Percentiles rank a stretch among this genome's conserved stretches.
phyloP scores from a whole-genome alignment of 2,888 invertebrate species.

The Cryptus viduatorius region DNA sequence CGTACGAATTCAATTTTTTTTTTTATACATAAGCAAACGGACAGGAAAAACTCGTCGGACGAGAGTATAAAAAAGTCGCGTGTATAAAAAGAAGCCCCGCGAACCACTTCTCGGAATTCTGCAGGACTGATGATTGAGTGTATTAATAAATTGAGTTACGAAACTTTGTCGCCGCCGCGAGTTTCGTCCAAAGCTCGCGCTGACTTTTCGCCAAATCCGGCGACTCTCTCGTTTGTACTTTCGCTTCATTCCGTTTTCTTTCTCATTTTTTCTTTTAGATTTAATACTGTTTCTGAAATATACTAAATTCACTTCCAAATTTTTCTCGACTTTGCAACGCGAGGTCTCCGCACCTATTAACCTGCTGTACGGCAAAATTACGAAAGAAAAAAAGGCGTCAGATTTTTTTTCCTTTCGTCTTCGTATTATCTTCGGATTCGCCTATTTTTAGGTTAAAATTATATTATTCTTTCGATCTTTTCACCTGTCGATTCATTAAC shows the following conservation, averaged over 20 bases:
- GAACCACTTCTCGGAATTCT: slow-evolving; percentile 21
- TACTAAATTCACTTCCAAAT: slow-evolving; percentile 54
- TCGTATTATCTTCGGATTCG: neutral
- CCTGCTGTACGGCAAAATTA: neutral
- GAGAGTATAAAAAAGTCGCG: slow-evolving; percentile 31
- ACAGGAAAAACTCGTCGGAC: slow-evolving; percentile 20
- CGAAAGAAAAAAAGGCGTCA: neutral
- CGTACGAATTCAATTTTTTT: neutral
- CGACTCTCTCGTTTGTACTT: slow-evolving; percentile 26
- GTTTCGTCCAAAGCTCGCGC: slow-evolving; percentile 1
- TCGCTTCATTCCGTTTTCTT: slow-evolving; percentile 14
- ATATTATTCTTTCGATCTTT: too few species aligned
- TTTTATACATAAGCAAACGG: too few species aligned
- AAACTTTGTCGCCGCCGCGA: slow-evolving; percentile 37
- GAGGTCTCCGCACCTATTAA: neutral
- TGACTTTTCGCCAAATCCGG: slow-evolving; percentile 12
- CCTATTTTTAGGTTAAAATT: neutral
- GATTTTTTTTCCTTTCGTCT: neutral
- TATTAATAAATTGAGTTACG: slow-evolving; percentile 59
- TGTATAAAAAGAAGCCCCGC: slow-evolving; percentile 28
- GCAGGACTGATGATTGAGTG: slow-evolving; percentile 48
- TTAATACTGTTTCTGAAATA: neutral
- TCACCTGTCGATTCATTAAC: too few species aligned
- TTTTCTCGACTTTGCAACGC: neutral
- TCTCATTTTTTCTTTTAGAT: neutral